Conservation (phyloP, 1,140 invertebrate genomes). For the Pachyrhynchus sulphureomaculatus region DNA sequence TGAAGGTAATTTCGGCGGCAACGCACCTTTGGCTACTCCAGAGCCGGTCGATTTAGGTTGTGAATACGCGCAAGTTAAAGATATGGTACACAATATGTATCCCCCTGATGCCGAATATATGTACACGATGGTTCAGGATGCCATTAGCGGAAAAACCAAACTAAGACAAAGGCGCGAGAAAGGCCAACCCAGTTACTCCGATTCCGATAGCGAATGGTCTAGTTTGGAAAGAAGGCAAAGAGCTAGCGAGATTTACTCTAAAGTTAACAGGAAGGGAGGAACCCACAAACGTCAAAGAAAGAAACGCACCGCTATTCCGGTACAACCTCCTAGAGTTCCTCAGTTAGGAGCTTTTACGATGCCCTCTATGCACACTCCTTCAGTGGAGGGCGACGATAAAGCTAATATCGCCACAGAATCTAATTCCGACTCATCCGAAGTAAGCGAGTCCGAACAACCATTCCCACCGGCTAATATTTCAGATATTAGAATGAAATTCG, state of each 20-base stretch:
- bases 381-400: constrained; percentile 47
- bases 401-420: constrained; percentile 51
- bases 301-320: constrained; percentile 75
- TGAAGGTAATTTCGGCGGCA: constrained; percentile 60
- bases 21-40: constrained; percentile 78
- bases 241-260: constrained; percentile 64
- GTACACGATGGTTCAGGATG: constrained; percentile 64
- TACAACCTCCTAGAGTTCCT: constrained; percentile 83
- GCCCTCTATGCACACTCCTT: constrained; percentile 56
- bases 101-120: constrained; percentile 61
- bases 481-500: constrained; percentile 42
- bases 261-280: constrained; percentile 69
- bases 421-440: constrained; percentile 58
- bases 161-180: constrained; percentile 64
- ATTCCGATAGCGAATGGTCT: constrained; percentile 86
- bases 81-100: constrained; percentile 63
- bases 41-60: constrained; percentile 75
- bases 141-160: constrained; percentile 62
- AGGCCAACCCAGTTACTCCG: constrained; percentile 70
- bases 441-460: constrained; percentile 54
- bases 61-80: constrained; percentile 68
- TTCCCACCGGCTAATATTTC: constrained; percentile 35
- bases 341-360: constrained; percentile 59
- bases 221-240: constrained; percentile 70
- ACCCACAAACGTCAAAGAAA: constrained; percentile 78